Percentiles rank a stretch among this genome's conserved stretches.
These are phyloP conservation scores for Hydriomena furcata DNA, from an alignment of 2,888 invertebrate genomes.

Conservation along the genomic window DNA sequence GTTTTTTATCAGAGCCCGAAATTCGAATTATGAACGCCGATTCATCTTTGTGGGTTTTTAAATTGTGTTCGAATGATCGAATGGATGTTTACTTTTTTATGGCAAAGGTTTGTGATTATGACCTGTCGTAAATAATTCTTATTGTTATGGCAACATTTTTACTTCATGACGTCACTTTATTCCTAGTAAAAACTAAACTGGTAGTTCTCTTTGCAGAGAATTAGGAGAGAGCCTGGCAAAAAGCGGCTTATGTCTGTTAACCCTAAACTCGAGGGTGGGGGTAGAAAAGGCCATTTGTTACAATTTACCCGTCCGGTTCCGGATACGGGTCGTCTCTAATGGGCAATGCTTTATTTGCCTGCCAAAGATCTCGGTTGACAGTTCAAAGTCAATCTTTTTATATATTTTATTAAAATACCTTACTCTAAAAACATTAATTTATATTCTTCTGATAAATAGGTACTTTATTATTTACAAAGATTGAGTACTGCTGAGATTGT, in stretches of 20 bases:
- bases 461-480: too few relatives aligned
- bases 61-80: slow-evolving; percentile 48
- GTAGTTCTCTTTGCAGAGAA: slow-evolving; percentile 8
- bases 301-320: slow-evolving; percentile 49
- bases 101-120: slow-evolving; percentile 28
- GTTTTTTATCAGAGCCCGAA: slow-evolving; percentile 70
- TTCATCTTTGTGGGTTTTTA: slow-evolving; percentile 57
- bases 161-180: slow-evolving; percentile 3
- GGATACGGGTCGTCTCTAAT: slow-evolving; percentile 59
- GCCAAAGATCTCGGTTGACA: slow-evolving; percentile 49
- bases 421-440: too few relatives aligned
- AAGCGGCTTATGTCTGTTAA: slow-evolving; percentile 30
- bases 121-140: neutral
- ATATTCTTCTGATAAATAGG: too few relatives aligned
- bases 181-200: neutral
- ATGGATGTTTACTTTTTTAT: slow-evolving; percentile 35
- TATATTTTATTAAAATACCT: slow-evolving; percentile 6
- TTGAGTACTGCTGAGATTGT: too few relatives aligned
- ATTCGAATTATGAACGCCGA: slow-evolving; percentile 71
- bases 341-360: slow-evolving; percentile 56
- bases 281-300: slow-evolving; percentile 49
- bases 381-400: slow-evolving; percentile 24
- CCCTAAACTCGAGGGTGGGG: slow-evolving; percentile 31
- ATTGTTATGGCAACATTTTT: slow-evolving; percentile 11
- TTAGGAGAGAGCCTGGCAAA: slow-evolving; percentile 25